Evolutionary conservation across 2,797 vertebrate genomes (phyloP).

Genomic region (Manis javanica): DNA sequence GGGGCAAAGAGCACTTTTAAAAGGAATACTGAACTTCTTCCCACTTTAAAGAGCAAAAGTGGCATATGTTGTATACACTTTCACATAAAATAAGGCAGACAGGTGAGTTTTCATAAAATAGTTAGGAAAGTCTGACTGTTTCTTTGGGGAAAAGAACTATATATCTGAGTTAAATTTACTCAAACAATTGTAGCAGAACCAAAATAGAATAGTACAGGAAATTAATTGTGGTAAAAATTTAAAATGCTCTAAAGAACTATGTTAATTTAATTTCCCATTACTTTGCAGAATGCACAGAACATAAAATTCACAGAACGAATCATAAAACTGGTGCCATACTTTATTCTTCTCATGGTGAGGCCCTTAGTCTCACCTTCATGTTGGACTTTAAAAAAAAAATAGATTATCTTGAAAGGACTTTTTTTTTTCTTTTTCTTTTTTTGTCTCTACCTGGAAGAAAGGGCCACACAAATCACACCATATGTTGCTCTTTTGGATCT

Average conservation of each 20-base stretch:
- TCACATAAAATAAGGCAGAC: conserved; percentile 8
- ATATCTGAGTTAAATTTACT: conserved; percentile 49
- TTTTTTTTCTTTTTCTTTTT: not conserved
- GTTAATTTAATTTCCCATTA: conserved; percentile 81
- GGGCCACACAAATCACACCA: not conserved
- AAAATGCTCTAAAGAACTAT: conserved; percentile 70
- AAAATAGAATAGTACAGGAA: conserved; percentile 69
- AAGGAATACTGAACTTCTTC: not conserved
- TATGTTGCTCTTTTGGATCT: not conserved
- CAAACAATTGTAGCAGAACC: conserved; percentile 53
- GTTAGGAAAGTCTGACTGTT: not conserved
- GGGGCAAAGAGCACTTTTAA: not conserved
- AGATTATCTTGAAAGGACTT: not conserved
- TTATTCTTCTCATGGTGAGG: not conserved
- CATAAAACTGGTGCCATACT: conserved; percentile 60
- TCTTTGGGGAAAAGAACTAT: conserved; percentile 28
- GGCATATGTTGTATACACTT: not conserved
- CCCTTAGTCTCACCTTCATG: not conserved
- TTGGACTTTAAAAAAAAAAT: not conserved
- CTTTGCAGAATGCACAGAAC: conserved; percentile 60
- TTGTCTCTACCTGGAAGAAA: not conserved
- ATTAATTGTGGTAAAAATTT: conserved; percentile 72
- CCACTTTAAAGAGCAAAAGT: not conserved
- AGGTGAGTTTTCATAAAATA: not conserved
- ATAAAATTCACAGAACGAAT: conserved; percentile 70